Base-by-base conservation (phyloP, 2,113 vertebrate genomes). In the Riparia riparia region DNA sequence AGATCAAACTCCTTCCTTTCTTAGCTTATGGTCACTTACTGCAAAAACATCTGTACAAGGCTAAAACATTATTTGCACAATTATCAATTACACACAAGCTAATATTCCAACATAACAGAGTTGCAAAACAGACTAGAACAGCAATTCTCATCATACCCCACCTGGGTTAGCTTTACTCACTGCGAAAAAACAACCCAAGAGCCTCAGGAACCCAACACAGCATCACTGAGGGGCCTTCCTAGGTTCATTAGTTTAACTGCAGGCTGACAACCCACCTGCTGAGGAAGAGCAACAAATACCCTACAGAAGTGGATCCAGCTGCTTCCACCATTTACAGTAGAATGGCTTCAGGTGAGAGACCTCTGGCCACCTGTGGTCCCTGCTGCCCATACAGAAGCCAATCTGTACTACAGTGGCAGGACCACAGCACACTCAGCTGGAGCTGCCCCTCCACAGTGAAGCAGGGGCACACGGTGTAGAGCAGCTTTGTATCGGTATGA, bases 401-500 rank as follows among this genome's bases (percentile, higher is more conserved):
- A 18, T 34, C 3, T n/a, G 19, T 58, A 31, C 18, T 65, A 5
- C 4, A 31, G 5, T 5, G 51, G 41, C 54, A 66, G 17, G 61
- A 28, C 14, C 44, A 74, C 4, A 9, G 15, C 12, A 9, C 20
- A n/a, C 8, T 7, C 26, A 28, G 10, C 10, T n/a, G 32, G 47
- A 29, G 20, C 3, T 82, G 44, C 3, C 29, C 26, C 10, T 76
- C 28, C 22, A 4, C 0, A 0, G 9, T 12, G 47, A 39, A 24
- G 13, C 0, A 0, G 12, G 7, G 14, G 3, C 13, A 58, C 53
- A 7, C 6, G 53, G 31, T 29, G 0, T 39, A 31, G 0, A 3
- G 4, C 18, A 28, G 44, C 56, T 84, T 74, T 60, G 21, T 15
- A 8, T 21, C 15, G 8, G 10, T 39, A 14, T 26, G n/a, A 60